These are phyloP conservation scores for Tenthredo amoena DNA, from an alignment of 2,888 invertebrate genomes.

Conservation along the genomic window DNA sequence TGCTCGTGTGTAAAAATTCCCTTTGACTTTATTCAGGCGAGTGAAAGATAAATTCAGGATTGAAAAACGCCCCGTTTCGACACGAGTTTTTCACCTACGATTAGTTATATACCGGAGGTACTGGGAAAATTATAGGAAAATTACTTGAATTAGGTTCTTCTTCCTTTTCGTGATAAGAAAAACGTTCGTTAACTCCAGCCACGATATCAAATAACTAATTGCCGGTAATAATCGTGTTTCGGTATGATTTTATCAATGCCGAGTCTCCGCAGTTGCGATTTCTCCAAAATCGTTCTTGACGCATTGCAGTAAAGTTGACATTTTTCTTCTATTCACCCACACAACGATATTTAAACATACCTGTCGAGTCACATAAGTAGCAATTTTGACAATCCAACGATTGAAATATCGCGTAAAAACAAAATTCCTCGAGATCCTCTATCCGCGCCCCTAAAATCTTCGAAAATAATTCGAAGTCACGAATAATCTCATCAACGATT, in stretches of 20 bases:
- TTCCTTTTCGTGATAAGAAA: neutral
- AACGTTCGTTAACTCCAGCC: neutral
- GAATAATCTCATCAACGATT: neutral
- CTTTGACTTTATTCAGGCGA: conserved; percentile 7
- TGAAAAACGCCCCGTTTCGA: neutral
- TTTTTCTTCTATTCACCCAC: neutral
- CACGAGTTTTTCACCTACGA: neutral
- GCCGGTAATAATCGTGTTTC: neutral
- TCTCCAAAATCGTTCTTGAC: conserved; percentile 5
- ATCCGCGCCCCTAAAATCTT: neutral
- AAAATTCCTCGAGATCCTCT: neutral
- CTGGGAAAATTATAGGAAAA: neutral
- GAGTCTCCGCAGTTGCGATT: neutral
- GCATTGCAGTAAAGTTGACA: conserved; percentile 48
- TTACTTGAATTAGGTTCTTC: neutral
- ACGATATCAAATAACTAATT: neutral
- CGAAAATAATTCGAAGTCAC: neutral
- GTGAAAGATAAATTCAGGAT: neutral
- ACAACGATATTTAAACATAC: neutral
- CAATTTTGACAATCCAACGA: neutral
- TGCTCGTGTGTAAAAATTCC: conserved; percentile 2
- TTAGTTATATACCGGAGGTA: neutral
- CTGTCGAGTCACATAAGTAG: neutral
- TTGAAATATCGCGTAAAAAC: neutral
- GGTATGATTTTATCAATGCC: neutral